Evolutionary conservation across 2,888 invertebrate species (phyloP).

Genomic region (Temnothorax unifasciatus): DNA sequence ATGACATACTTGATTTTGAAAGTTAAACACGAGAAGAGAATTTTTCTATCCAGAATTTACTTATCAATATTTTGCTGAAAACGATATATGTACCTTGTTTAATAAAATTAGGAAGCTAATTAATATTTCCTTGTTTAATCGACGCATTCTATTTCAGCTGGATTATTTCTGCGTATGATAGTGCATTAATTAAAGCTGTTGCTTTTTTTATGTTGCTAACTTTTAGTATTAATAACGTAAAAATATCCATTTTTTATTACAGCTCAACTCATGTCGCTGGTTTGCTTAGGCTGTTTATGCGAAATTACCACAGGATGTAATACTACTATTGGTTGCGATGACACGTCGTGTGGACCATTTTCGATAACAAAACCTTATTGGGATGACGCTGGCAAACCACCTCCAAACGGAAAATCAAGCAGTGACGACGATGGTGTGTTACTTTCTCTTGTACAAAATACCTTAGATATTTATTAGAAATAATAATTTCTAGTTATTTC

Average conservation of each 20-base stretch:
- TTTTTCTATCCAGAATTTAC: too few relatives aligned
- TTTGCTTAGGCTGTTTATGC: conserved; percentile 94
- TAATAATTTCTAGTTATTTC: too few relatives aligned
- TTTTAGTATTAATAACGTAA: background rate
- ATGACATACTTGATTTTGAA: too few relatives aligned
- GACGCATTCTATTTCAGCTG: too few relatives aligned
- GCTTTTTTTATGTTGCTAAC: background rate
- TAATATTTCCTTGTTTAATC: too few relatives aligned
- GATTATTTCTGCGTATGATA: background rate
- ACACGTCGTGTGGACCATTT: conserved; percentile 91
- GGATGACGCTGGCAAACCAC: conserved; percentile 93
- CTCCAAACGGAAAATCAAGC: conserved; percentile 88
- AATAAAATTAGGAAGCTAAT: too few relatives aligned
- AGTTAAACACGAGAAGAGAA: too few relatives aligned
- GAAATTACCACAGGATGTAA: conserved; percentile 93
- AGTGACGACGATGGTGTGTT: conserved; percentile 82
- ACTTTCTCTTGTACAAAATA: background rate
- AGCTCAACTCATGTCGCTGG: conserved; percentile 87
- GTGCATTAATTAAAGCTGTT: background rate
- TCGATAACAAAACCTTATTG: conserved; percentile 95
- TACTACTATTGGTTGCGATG: conserved; percentile 83
- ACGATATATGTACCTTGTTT: too few relatives aligned
- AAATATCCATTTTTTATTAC: background rate
- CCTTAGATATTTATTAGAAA: background rate
- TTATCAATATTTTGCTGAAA: too few relatives aligned